These are phyloP conservation scores for Enteromius afrohamiltoni DNA, from an alignment of 2,797 vertebrate genomes.

Conservation along the genomic window DNA sequence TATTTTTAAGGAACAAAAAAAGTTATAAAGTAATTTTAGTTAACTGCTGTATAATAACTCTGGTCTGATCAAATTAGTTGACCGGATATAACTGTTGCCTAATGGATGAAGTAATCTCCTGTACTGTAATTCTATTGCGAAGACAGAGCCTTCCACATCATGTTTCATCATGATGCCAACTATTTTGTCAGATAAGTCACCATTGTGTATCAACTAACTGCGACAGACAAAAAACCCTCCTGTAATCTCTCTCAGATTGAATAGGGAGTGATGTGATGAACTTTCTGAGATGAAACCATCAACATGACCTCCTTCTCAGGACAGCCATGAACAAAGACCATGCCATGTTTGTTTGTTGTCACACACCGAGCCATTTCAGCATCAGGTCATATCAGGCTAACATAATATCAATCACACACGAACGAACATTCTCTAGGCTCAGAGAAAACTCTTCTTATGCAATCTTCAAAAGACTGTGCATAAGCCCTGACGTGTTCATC, in stretches of 20 bases:
- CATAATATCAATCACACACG: background rate
- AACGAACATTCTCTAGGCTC: background rate
- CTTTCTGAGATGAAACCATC: conserved; percentile 10
- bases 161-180: conserved; percentile 55
- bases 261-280: conserved; percentile 18
- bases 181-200: conserved; percentile 58
- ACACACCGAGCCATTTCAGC: conserved; percentile 11
- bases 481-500: conserved; percentile 26
- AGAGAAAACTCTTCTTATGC: background rate
- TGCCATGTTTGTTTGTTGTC: conserved; percentile 23
- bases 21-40: background rate
- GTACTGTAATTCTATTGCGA: conserved; percentile 24
- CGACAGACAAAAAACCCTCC: conserved; percentile 46
- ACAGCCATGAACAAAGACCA: background rate
- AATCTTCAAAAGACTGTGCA: background rate
- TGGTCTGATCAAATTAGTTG: background rate
- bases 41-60: background rate
- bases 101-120: conserved; percentile 1
- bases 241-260: conserved; percentile 13
- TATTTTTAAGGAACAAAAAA: too few species aligned
- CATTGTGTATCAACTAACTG: conserved; percentile 59
- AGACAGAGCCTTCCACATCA: background rate
- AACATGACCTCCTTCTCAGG: conserved; percentile 33
- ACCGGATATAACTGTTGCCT: background rate
- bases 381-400: conserved; percentile 5